Evolutionary conservation across 2,797 vertebrate genomes (phyloP).

Genomic region (Phataginus tricuspis): DNA sequence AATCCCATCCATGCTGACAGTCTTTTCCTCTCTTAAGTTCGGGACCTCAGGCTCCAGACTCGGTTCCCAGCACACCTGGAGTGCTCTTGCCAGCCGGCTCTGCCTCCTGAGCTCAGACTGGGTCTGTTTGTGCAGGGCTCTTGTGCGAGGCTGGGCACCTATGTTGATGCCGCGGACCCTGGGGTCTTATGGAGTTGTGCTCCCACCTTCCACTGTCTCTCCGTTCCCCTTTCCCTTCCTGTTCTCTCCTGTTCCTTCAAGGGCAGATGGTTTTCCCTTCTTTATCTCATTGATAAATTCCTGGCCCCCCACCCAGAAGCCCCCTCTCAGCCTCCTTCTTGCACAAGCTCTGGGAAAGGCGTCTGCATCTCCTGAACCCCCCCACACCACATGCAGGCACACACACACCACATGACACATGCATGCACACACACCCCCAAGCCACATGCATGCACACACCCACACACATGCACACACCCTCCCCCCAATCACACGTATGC

Average conservation of each 20-base stretch:
- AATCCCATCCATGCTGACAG: too few relatives aligned
- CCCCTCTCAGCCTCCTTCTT: not conserved
- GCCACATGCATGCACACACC: too few relatives aligned
- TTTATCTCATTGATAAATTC: not conserved
- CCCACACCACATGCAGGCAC: accelerated
- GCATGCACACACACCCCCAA: too few relatives aligned
- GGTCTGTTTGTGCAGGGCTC: not conserved
- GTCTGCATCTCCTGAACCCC: not conserved
- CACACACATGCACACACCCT: too few relatives aligned
- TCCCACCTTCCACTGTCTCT: accelerated
- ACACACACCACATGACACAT: too few relatives aligned
- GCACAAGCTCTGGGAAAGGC: not conserved
- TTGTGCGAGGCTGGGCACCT: accelerated
- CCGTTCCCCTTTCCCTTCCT: not conserved
- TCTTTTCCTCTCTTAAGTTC: not conserved
- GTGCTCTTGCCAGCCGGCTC: accelerated
- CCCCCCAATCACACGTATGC: too few relatives aligned
- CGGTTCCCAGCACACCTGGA: accelerated
- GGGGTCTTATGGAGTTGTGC: not conserved
- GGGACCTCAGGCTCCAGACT: not conserved
- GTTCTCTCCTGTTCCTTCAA: too few relatives aligned
- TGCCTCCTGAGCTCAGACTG: accelerated
- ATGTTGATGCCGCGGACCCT: too few relatives aligned
- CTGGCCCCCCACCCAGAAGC: accelerated
- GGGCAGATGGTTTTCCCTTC: not conserved